These are phyloP conservation scores for Bryconaethiops microstoma DNA, from an alignment of 2,797 vertebrate genomes.

Conservation along the genomic window DNA sequence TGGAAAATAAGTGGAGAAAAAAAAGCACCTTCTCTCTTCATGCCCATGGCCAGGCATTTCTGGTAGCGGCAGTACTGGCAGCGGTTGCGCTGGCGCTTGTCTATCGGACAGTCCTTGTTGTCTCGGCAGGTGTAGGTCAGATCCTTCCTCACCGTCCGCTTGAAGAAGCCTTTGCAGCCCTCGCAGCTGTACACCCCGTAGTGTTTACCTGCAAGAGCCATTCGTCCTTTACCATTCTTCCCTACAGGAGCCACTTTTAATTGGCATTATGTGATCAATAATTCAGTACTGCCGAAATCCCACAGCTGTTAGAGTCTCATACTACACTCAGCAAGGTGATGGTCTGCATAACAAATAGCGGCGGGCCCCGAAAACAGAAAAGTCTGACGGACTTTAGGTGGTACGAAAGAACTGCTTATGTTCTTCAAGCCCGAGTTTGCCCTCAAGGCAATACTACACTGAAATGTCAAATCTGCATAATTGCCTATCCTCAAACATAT, in stretches of 20 bases:
- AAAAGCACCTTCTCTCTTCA: conserved; percentile 93
- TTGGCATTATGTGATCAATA: conserved; percentile 38
- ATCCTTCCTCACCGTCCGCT: conserved; percentile 98
- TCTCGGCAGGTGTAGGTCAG: conserved; percentile 98
- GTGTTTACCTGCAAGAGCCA: conserved; percentile 69
- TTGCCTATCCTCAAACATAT: neutral
- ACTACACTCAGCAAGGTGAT: neutral
- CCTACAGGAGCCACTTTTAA: conserved; percentile 32
- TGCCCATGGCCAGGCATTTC: conserved; percentile 96
- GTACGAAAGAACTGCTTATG: neutral
- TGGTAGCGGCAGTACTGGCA: conserved; percentile 98
- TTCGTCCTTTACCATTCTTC: conserved; percentile 29
- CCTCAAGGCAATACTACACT: neutral
- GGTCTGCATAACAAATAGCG: conserved; percentile 8
- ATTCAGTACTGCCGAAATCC: conserved; percentile 24
- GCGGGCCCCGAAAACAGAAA: neutral
- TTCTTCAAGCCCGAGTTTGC: neutral
- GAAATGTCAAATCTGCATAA: neutral
- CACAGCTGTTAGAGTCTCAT: conserved; percentile 33
- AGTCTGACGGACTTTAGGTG: neutral
- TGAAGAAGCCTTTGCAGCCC: conserved; percentile 92
- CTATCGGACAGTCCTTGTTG: conserved; percentile 96
- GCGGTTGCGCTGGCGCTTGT: conserved; percentile 98
- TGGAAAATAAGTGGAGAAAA: neutral
- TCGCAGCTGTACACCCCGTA: conserved; percentile 63